These are phyloP conservation scores for Chaetura pelagica DNA, from an alignment of 2,113 vertebrate species.

Conservation along the genomic window DNA sequence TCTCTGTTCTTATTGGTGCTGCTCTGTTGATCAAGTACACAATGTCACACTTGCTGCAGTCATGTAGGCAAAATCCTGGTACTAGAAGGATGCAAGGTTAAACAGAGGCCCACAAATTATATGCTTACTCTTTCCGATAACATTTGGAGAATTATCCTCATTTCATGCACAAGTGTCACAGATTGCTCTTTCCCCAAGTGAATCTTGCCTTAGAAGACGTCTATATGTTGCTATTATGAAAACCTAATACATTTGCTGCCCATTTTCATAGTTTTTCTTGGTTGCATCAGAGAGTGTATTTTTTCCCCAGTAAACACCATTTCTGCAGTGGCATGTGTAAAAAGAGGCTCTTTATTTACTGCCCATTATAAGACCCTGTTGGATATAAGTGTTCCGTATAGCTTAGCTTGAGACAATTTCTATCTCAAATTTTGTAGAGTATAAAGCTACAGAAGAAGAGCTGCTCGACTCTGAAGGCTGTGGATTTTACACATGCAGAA, in stretches of 20 bases:
- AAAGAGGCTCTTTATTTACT: neutral
- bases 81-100: neutral
- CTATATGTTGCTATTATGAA: neutral
- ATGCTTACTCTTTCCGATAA: neutral
- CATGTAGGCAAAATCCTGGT: neutral
- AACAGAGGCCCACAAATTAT: neutral
- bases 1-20: neutral
- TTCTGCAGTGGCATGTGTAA: neutral
- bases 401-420: neutral
- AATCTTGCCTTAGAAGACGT: neutral
- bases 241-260: neutral
- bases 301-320: neutral
- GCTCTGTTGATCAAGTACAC: neutral
- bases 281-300: neutral
- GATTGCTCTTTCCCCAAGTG: neutral
- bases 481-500: neutral
- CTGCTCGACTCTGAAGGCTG: neutral
- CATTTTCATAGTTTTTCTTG: rapidly evolving
- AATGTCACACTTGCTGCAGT: neutral
- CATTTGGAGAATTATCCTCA: neutral
- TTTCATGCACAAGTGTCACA: neutral
- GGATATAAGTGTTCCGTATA: neutral
- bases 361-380: neutral
- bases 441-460: neutral
- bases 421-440: neutral